phyloP scores from a whole-genome alignment of 2,797 vertebrate species.

The Thamnophis elegans region DNA sequence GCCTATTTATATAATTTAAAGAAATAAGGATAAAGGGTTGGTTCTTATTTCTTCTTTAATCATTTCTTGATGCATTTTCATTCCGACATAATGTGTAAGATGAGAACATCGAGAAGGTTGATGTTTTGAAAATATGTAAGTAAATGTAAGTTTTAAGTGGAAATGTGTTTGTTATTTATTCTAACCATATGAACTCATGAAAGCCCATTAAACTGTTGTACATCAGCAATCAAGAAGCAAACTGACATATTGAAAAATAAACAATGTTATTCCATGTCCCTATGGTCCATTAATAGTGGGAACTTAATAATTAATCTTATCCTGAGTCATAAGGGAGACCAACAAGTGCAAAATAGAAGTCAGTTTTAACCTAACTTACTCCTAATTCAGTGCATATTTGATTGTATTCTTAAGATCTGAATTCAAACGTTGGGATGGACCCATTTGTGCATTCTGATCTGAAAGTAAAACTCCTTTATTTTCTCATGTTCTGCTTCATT shows the following conservation, averaged over 20 bases:
- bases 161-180: not conserved
- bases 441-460: not conserved
- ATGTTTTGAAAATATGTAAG: not conserved
- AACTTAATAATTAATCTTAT: not conserved
- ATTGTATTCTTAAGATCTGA: not conserved
- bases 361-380: not conserved
- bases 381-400: not conserved
- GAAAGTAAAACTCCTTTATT: not conserved
- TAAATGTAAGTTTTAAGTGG: not conserved
- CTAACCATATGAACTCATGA: not conserved
- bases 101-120: not conserved
- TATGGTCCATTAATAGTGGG: not conserved
- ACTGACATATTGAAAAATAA: not conserved
- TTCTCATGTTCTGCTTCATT: not conserved
- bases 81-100: not conserved
- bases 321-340: not conserved
- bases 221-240: not conserved
- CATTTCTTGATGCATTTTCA: not conserved
- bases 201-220: not conserved
- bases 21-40: not conserved
- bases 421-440: not conserved
- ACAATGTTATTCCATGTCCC: not conserved
- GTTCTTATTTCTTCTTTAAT: not conserved
- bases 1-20: not conserved
- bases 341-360: not conserved